These are phyloP conservation scores for Arenaria interpres DNA, from an alignment of 2,113 vertebrate species.

Conservation along the genomic window DNA sequence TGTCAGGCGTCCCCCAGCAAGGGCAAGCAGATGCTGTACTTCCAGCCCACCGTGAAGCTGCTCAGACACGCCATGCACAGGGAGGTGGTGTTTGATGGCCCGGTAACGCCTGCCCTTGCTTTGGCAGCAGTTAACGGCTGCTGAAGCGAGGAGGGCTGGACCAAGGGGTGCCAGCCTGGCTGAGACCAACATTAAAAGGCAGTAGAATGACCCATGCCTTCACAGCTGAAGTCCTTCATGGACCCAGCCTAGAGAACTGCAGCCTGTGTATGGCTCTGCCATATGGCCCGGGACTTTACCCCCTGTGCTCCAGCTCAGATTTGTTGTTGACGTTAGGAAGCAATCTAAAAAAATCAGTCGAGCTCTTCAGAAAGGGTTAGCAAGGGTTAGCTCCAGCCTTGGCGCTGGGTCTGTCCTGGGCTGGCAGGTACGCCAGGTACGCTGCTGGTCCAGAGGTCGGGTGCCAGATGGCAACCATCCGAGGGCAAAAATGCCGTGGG, in stretches of 20 bases:
- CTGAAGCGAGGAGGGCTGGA: background rate
- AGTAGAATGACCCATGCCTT: background rate
- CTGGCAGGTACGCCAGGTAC: background rate
- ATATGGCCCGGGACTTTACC: background rate
- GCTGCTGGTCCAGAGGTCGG: background rate
- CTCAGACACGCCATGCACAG: rapidly evolving
- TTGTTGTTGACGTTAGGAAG: background rate
- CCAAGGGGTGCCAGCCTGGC: background rate
- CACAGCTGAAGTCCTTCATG: background rate
- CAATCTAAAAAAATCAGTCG: background rate
- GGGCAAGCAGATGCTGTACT: background rate
- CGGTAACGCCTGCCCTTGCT: background rate
- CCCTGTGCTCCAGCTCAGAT: background rate
- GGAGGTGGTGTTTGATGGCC: background rate
- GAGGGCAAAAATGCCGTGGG: background rate
- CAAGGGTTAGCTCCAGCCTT: background rate
- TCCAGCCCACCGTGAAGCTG: background rate
- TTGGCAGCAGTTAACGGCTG: background rate
- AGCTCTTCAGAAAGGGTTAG: background rate
- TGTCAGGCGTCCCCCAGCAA: background rate
- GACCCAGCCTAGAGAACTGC: background rate
- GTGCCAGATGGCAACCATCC: background rate
- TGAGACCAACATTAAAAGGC: background rate
- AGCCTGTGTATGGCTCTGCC: background rate
- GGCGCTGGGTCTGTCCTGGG: background rate